Conservation (phyloP, 1,140 invertebrate genomes). For the Trichogramma pretiosum region DNA sequence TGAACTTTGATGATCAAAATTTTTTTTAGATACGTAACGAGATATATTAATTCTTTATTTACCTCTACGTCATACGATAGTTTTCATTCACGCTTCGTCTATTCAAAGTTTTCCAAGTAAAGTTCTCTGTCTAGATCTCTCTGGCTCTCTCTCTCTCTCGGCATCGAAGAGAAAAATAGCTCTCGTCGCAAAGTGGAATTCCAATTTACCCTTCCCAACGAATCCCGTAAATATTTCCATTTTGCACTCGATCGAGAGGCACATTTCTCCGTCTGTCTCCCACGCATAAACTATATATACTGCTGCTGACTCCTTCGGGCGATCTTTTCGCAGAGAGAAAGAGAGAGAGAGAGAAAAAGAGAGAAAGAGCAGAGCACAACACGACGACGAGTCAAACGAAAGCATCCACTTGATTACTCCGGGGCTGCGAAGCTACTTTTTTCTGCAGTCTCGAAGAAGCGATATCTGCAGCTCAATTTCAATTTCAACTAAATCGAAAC, state of each 20-base stretch:
- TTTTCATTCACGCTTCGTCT: too few species aligned
- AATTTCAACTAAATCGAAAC: too few species aligned
- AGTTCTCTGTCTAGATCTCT: not conserved
- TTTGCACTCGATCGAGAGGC: constrained; percentile 17
- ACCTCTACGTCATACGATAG: too few species aligned
- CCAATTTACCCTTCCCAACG: constrained; percentile 43
- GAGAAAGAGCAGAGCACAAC: not conserved
- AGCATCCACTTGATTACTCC: constrained; percentile 34
- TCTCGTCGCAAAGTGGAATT: constrained; percentile 38
- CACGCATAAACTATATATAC: too few species aligned
- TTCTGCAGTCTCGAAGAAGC: constrained; percentile 21
- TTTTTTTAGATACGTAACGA: too few species aligned
- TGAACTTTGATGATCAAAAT: too few species aligned
- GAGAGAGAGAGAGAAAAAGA: constrained; percentile 1
- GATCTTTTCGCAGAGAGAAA: constrained; percentile 2
- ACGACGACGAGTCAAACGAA: constrained; percentile 29
- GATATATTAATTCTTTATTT: too few species aligned
- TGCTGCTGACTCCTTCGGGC: too few species aligned
- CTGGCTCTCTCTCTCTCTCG: not conserved
- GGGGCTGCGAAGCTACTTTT: constrained; percentile 5
- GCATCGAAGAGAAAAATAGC: constrained; percentile 20
- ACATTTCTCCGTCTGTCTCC: too few species aligned
- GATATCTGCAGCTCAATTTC: too few species aligned
- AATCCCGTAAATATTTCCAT: too few species aligned
- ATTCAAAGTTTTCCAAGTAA: too few species aligned